Evolutionary conservation across 2,888 invertebrate species (phyloP).

Genomic region (Onthophagus sagittarius): DNA sequence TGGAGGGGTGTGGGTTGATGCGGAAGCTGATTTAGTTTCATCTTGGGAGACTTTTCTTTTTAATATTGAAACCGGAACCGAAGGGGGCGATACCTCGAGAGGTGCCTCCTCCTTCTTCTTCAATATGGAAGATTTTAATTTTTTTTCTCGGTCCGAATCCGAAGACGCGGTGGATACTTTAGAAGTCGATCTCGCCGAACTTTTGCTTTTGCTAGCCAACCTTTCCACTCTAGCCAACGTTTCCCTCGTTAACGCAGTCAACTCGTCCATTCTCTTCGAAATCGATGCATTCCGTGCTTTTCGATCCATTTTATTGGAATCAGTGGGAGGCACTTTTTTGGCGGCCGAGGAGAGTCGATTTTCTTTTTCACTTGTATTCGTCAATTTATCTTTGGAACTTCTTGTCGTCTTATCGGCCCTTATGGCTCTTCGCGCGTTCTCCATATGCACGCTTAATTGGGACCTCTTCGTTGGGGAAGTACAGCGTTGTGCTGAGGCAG

Average conservation of each 20-base stretch:
- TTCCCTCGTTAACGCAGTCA: constrained; percentile 62
- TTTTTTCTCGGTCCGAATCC: constrained; percentile 15
- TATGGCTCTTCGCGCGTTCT: constrained; percentile 44
- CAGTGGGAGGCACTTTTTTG: constrained; percentile 27
- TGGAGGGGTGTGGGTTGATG: constrained; percentile 57
- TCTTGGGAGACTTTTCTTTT: constrained; percentile 55
- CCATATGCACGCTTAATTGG: constrained; percentile 47
- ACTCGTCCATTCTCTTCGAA: constrained; percentile 51
- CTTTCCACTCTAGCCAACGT: constrained; percentile 66
- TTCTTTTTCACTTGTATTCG: constrained; percentile 34
- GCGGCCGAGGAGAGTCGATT: constrained; percentile 19
- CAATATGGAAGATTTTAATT: constrained; percentile 53
- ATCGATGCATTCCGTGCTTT: background rate
- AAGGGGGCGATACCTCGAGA: constrained; percentile 27
- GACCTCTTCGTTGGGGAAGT: constrained; percentile 36
- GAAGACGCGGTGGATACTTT: constrained; percentile 10
- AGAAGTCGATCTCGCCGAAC: constrained; percentile 3
- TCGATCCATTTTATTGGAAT: background rate
- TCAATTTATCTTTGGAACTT: background rate
- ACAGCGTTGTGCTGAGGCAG: constrained; percentile 33
- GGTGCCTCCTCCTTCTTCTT: constrained; percentile 60
- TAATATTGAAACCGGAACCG: constrained; percentile 55
- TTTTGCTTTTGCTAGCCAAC: constrained; percentile 50
- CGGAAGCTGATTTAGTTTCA: constrained; percentile 39
- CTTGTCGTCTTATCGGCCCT: constrained; percentile 26